Percentiles rank a stretch among this genome's conserved stretches.
These are phyloP conservation scores for Protodeltote pygarga DNA, from an alignment of 2,888 invertebrate species.

Conservation along the genomic window DNA sequence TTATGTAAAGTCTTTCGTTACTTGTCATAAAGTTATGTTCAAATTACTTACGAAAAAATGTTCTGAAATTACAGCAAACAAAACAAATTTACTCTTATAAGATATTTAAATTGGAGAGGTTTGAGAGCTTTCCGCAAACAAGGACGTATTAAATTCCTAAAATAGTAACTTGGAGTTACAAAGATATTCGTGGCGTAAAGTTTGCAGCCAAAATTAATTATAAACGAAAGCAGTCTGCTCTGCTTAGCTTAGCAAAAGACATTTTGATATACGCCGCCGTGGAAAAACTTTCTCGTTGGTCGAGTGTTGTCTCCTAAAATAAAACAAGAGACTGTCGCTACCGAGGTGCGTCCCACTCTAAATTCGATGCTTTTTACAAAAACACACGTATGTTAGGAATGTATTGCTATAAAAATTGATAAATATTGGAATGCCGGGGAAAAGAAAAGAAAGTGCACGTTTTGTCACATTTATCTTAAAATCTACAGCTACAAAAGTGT, in stretches of 20 bases:
- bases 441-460: no score
- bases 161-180: conserved; percentile 53
- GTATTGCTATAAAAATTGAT: conserved; percentile 7
- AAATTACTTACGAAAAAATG: conserved; percentile 2
- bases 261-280: conserved; percentile 60
- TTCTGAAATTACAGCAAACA: conserved; percentile 14
- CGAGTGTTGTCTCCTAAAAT: conserved; percentile 48
- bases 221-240: conserved; percentile 53
- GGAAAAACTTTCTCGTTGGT: conserved; percentile 52
- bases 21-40: conserved; percentile 10
- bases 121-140: conserved; percentile 40
- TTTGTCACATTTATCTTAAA: no score
- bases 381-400: conserved; percentile 9
- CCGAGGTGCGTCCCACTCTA: conserved; percentile 26
- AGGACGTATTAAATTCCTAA: conserved; percentile 54
- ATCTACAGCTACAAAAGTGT: no score
- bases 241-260: conserved; percentile 59
- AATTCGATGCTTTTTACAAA: conserved; percentile 32
- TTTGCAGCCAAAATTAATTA: conserved; percentile 60
- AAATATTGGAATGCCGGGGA: conserved; percentile 1
- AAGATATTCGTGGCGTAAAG: conserved; percentile 55
- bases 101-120: conserved; percentile 36
- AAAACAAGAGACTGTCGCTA: conserved; percentile 41
- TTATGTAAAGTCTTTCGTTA: neutral
- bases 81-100: conserved; percentile 25